Evolutionary conservation across 2,888 invertebrate genomes (phyloP).

Genomic region (Ornithoptera alexandrae): DNA sequence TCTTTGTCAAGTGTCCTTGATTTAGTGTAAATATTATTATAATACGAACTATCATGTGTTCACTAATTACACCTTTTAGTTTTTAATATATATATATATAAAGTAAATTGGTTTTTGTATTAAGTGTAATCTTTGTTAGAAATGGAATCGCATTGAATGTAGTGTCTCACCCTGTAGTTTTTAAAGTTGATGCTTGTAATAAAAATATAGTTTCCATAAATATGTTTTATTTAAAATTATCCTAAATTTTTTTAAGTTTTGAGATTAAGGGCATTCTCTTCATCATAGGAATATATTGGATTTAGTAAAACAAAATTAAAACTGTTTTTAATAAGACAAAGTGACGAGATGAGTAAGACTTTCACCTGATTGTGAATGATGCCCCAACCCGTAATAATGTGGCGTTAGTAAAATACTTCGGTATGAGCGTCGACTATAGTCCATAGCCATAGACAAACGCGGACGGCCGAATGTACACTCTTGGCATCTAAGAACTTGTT

Average conservation of each 20-base stretch:
- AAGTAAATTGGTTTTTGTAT: not conserved
- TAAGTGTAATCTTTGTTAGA: slow-evolving; percentile 12
- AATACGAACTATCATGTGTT: slow-evolving; percentile 58
- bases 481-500: too few relatives aligned
- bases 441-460: too few relatives aligned
- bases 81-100: not conserved
- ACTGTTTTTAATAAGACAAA: too few relatives aligned
- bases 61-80: slow-evolving; percentile 43
- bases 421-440: too few relatives aligned
- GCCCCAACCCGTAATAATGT: too few relatives aligned
- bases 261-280: too few relatives aligned
- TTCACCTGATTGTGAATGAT: too few relatives aligned
- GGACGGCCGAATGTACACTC: too few relatives aligned
- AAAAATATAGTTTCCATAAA: slow-evolving; percentile 23
- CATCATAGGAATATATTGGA: too few relatives aligned
- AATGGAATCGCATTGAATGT: slow-evolving; percentile 27
- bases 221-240: slow-evolving; percentile 8
- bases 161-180: slow-evolving; percentile 37
- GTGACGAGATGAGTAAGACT: too few relatives aligned
- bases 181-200: slow-evolving; percentile 37
- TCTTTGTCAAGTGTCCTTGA: slow-evolving; percentile 53
- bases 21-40: slow-evolving; percentile 45
- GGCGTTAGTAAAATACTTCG: too few relatives aligned
- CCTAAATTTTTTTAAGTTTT: not conserved
- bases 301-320: too few relatives aligned